Conservation (phyloP, 2,113 vertebrate species). For the Dipodomys merriami region DNA sequence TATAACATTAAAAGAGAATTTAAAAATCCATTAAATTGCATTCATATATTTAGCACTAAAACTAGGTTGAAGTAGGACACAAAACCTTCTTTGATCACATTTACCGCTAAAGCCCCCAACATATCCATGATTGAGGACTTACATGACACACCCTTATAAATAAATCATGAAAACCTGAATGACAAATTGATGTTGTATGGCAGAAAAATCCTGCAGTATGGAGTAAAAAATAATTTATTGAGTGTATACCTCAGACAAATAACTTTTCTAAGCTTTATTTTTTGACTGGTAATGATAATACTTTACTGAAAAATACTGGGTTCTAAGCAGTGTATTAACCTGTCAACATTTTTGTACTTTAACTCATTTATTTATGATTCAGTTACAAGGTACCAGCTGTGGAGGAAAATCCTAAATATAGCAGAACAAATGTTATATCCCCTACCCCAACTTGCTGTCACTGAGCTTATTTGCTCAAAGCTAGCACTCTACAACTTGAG, state of each 20-base stretch:
- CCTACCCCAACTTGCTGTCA: no score
- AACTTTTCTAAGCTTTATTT: slow-evolving; percentile 38
- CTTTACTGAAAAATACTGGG: neutral
- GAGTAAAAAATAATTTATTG: slow-evolving; percentile 20
- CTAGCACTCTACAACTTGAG: no score
- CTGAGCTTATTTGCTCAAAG: no score
- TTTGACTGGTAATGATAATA: neutral
- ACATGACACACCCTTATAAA: neutral
- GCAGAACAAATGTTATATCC: neutral
- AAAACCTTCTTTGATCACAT: neutral
- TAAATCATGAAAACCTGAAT: neutral
- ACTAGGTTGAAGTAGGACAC: neutral
- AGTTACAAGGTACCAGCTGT: neutral
- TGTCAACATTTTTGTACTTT: neutral
- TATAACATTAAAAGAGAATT: slow-evolving; percentile 18
- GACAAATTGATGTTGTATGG: neutral
- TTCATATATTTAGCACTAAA: slow-evolving; percentile 28
- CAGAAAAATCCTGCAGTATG: neutral
- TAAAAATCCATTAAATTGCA: neutral
- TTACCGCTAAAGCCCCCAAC: neutral
- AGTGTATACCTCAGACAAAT: neutral
- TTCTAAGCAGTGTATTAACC: neutral
- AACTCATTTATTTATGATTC: neutral
- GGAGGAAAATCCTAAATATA: neutral
- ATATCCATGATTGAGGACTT: neutral